Evolutionary conservation across 2,888 invertebrate species (phyloP), one percentile per base, ranked within the genome.

Genomic region (Hipparchia sbordonii): DNA sequence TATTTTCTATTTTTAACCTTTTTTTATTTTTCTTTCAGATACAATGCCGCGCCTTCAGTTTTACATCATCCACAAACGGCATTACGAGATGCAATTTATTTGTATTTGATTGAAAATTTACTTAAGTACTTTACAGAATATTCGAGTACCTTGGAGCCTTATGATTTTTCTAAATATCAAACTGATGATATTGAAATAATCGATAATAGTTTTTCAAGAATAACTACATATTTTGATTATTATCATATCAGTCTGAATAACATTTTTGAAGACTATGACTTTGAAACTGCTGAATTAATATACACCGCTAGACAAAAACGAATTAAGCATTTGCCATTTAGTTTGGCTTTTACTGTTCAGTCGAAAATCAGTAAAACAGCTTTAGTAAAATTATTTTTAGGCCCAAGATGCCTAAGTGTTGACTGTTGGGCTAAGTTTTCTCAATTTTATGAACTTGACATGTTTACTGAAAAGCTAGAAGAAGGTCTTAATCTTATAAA

Each of bases 21-120:
- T 39, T 39, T 51, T 66, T 12, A 9, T 54, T 62, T n/a, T 39
- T 12, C 13, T 87, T 85, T 65, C 84, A 93, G 93, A 73, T 90
- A 90, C 66, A 90, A 88, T 69, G 89, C 92, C n/a, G 87, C 92
- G 5, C 93, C 93, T 46, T 90, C 93, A 33, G 76, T 89, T 51
- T 73, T 92, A 52, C 92, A 93, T 75, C 88, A 89, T 65, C 88
- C 92, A 4, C 88, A 92, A 81, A 93, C 93, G 72, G 82, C 90
- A 48, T 78, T 93, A 57, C 84, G 92, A 74, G 92, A 92, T 77
- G 90, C 92, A 1, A 78, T 84, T 1, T 92, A 88, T 76, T 92
- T 92, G 92, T 77, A 82, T 33, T 79, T 93, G 76, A 84, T 93
- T 6, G 79, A 88, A 76, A 83, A 81, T 62, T 79, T 86, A 59